Evolutionary conservation across 1,140 invertebrate species (phyloP), one percentile per base, ranked within the genome.

Genomic region (Hormaphis cornu): DNA sequence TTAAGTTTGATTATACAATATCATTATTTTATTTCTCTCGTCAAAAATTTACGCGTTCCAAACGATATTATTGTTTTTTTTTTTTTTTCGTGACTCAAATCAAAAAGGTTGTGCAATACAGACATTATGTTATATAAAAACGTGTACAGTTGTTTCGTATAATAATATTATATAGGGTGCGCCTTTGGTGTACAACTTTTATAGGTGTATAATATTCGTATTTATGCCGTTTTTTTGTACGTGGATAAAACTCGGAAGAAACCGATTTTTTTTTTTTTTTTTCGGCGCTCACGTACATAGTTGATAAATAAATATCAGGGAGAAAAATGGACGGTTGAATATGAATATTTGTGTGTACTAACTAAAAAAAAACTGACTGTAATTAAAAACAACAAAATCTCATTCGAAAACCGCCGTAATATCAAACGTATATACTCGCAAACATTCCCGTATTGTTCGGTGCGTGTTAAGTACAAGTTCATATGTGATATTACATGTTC

Each of bases 401-500:
- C n/a, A n/a, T n/a, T n/a, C n/a, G n/a, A n/a, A n/a, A n/a, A n/a
- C n/a, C n/a, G n/a, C n/a, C n/a, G n/a, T n/a, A n/a, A n/a, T n/a
- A n/a, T n/a, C n/a, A n/a, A n/a, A n/a, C n/a, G n/a, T n/a, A n/a
- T n/a, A n/a, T n/a, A n/a, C n/a, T n/a, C n/a, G n/a, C n/a, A n/a
- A n/a, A 66, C 28, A 66, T 63, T 63, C 59, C 59, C 59, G 33
- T 63, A 33, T 48, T 18, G 37, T 63, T 63, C 46, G 22, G 37
- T 35, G 54, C 40, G 24, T 48, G 28, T 48, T 35, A 66, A 66
- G 61, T 66, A 66, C 61, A 66, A 66, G 61, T 48, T 42, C 61
- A 30, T 24, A 66, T 66, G 61, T 66, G 61, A 66, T 66, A 63
- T 63, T 30, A 66, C 50, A 40, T 66, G 61, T 66, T 66, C 50